phyloP scores from a whole-genome alignment of 2,888 invertebrate species.

The Microplitis manilae region DNA sequence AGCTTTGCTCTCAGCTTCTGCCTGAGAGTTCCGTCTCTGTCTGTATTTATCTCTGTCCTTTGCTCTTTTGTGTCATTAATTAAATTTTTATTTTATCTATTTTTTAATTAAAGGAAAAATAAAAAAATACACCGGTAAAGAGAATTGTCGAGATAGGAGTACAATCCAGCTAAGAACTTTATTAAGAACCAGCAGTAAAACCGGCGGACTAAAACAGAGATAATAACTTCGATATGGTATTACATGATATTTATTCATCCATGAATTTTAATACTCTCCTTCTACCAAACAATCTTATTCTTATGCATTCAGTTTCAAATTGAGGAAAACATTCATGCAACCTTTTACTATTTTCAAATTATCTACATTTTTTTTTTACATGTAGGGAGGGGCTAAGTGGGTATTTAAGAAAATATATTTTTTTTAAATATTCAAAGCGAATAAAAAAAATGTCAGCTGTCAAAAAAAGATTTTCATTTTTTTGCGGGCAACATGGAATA shows the following conservation, averaged over 20 bases:
- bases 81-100: slow-evolving; percentile 3
- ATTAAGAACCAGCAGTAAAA: slow-evolving; percentile 22
- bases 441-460: too few relatives aligned
- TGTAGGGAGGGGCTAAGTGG: slow-evolving; percentile 4
- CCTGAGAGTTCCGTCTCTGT: background rate
- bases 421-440: too few relatives aligned
- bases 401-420: slow-evolving; percentile 3
- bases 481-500: too few relatives aligned
- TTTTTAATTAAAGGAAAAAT: slow-evolving; percentile 16
- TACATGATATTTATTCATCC: slow-evolving; percentile 7
- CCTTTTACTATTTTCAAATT: background rate
- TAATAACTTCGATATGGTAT: background rate
- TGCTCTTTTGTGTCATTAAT: slow-evolving; percentile 13
- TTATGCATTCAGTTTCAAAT: slow-evolving; percentile 27
- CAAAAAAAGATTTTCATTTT: too few relatives aligned
- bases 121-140: background rate
- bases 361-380: too few relatives aligned
- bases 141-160: background rate
- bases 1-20: background rate
- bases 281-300: background rate
- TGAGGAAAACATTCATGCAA: background rate
- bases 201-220: slow-evolving; percentile 9
- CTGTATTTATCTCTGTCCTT: slow-evolving; percentile 10
- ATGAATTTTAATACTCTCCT: slow-evolving; percentile 33
- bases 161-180: background rate